Percentiles rank a stretch among this genome's conserved stretches.
These are phyloP conservation scores for Tachina fera DNA, from an alignment of 2,888 invertebrate species.

Conservation along the genomic window DNA sequence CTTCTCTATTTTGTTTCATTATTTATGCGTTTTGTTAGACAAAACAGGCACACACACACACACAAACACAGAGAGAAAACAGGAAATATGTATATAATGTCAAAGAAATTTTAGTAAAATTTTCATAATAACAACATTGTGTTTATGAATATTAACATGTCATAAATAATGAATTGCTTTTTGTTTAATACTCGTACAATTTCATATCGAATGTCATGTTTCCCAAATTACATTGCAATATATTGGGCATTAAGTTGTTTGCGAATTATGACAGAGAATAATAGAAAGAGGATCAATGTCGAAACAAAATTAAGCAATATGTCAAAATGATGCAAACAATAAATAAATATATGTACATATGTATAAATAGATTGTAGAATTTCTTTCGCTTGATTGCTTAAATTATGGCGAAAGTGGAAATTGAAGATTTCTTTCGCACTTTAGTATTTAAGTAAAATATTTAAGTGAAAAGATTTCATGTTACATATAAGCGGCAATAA, in stretches of 20 bases:
- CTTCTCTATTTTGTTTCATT: slow-evolving; percentile 1
- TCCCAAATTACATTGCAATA: slow-evolving; percentile 22
- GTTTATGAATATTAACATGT: slow-evolving; percentile 52
- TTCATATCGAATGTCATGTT: slow-evolving; percentile 53
- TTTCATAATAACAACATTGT: slow-evolving; percentile 42
- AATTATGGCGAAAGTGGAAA: too few species aligned
- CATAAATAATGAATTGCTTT: slow-evolving; percentile 50
- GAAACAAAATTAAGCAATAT: not conserved
- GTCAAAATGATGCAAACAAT: not conserved
- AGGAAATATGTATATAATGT: slow-evolving; percentile 7
- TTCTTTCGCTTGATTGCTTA: not conserved
- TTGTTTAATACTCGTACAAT: not conserved
- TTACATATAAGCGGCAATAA: too few species aligned
- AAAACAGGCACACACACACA: not conserved
- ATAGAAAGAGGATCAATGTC: not conserved
- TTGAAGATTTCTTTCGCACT: too few species aligned
- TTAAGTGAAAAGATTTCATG: too few species aligned
- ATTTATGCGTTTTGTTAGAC: slow-evolving; percentile 26
- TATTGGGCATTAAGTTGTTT: slow-evolving; percentile 19
- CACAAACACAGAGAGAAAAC: slow-evolving; percentile 20
- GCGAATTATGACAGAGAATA: not conserved
- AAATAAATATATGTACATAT: too few species aligned
- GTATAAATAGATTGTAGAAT: not conserved
- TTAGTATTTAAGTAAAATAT: too few species aligned
- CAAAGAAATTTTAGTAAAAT: slow-evolving; percentile 50